Evolutionary conservation across 1,140 invertebrate species (phyloP).

Genomic region (Neodiprion pinetum): DNA sequence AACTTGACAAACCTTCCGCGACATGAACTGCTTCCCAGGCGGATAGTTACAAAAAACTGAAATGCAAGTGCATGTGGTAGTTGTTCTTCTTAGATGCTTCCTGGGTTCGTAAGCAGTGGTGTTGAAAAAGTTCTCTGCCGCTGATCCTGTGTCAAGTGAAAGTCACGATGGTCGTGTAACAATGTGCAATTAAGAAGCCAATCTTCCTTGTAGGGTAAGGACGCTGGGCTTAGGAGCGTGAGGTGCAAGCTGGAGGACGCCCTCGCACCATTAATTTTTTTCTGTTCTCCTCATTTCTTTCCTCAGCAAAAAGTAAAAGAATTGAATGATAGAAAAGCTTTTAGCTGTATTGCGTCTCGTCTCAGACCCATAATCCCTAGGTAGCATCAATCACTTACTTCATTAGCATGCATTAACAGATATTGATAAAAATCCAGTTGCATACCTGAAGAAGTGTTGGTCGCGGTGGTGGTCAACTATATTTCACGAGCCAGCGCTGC

Average conservation of each 20-base stretch:
- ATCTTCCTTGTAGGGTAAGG: no score
- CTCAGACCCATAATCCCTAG: background rate
- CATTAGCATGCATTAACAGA: conserved; percentile 2
- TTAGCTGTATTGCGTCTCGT: background rate
- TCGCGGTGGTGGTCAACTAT: background rate
- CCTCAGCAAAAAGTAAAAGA: background rate
- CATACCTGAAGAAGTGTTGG: background rate
- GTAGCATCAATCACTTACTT: background rate
- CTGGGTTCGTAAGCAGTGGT: no score
- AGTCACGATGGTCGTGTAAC: no score
- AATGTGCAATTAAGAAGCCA: no score
- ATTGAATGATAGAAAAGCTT: background rate
- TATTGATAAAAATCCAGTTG: background rate
- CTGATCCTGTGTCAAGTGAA: no score
- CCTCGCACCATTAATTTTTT: background rate
- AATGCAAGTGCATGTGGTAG: no score
- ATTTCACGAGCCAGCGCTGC: background rate
- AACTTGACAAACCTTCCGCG: no score
- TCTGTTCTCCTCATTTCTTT: background rate
- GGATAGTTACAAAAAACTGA: no score
- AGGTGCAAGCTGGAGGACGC: background rate
- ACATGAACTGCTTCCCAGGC: no score
- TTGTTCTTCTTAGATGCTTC: no score
- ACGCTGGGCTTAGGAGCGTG: no score
- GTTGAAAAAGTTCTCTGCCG: no score